phyloP scores from a whole-genome alignment of 2,888 invertebrate species.

The Melangyna quadrimaculata region DNA sequence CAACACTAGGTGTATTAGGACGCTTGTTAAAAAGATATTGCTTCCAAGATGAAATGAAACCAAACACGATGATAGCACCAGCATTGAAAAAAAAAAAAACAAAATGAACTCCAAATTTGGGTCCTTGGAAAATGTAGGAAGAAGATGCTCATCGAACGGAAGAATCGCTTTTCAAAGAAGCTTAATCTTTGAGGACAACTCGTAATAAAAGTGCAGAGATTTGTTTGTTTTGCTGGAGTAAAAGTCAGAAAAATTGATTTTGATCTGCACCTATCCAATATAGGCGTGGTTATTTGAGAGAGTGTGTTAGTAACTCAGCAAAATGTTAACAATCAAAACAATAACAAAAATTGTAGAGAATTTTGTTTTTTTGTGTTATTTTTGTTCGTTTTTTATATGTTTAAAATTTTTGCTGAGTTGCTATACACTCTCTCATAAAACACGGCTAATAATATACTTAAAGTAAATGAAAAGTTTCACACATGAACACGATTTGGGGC shows the following conservation, averaged over 20 bases:
- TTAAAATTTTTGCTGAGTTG: too few relatives aligned
- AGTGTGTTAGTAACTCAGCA: too few relatives aligned
- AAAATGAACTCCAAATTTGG: background rate
- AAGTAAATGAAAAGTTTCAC: too few relatives aligned
- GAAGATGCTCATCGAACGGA: background rate
- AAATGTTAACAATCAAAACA: too few relatives aligned
- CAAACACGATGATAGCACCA: background rate
- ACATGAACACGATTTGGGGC: too few relatives aligned
- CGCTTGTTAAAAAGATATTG: background rate
- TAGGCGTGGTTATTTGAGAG: too few relatives aligned
- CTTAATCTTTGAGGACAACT: background rate
- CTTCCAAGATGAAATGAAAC: background rate
- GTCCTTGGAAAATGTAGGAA: background rate
- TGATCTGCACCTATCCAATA: too few relatives aligned
- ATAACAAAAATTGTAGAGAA: too few relatives aligned
- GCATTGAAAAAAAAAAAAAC: background rate
- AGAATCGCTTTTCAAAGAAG: background rate
- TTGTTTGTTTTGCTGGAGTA: background rate
- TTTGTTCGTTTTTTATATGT: too few relatives aligned
- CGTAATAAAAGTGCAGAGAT: background rate
- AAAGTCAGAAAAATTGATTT: background rate
- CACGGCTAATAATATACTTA: too few relatives aligned
- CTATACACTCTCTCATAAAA: too few relatives aligned
- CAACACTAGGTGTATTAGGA: slow-evolving; percentile 10
- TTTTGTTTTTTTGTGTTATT: too few relatives aligned